These are phyloP conservation scores for Schizopygopsis malacanthus DNA, from an alignment of 2,797 vertebrate species.

Conservation along the genomic window DNA sequence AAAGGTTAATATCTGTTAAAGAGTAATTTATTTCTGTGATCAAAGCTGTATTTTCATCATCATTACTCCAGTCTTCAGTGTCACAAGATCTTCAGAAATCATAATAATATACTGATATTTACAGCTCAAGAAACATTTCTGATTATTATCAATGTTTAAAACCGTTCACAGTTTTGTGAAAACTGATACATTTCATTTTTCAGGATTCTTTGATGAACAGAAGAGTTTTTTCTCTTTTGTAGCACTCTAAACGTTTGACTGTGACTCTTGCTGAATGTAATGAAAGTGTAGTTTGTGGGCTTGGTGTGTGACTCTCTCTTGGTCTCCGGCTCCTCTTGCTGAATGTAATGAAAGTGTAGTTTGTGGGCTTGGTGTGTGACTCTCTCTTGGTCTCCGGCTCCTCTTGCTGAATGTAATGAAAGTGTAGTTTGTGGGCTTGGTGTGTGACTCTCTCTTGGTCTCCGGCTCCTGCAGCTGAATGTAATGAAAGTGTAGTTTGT, in stretches of 20 bases:
- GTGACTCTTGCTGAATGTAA: neutral
- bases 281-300: no score
- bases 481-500: neutral
- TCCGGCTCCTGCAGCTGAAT: neutral
- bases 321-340: neutral
- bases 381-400: slow-evolving; percentile 39
- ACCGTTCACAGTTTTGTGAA: no score
- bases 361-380: neutral
- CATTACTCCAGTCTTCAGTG: neutral
- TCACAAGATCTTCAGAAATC: neutral
- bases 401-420: no score
- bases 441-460: no score
- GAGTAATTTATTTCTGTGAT: neutral
- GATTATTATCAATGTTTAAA: neutral
- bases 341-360: neutral
- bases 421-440: no score
- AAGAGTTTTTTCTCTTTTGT: neutral
- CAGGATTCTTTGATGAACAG: neutral
- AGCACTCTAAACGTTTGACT: neutral
- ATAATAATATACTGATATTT: neutral
- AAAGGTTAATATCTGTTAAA: no score
- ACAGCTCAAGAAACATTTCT: neutral
- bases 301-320: no score
- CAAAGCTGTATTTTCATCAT: neutral
- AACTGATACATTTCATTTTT: neutral